Conservation (phyloP, 2,797 vertebrate species). For the Sebastes hubbsi region DNA sequence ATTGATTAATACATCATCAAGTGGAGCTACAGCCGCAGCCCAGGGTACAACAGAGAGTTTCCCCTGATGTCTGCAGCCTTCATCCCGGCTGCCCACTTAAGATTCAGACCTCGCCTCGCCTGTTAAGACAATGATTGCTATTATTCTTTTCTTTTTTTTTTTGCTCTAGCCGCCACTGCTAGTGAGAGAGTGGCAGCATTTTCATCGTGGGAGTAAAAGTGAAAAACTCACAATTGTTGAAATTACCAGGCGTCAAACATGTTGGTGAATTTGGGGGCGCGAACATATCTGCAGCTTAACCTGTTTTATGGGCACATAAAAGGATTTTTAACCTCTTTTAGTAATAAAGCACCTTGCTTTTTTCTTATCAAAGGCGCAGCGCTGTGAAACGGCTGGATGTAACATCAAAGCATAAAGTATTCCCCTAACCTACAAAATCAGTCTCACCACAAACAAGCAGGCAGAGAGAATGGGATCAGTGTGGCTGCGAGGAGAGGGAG, state of each 20-base stretch:
- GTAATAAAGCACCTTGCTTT: slow-evolving; percentile 42
- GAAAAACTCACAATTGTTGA: not conserved
- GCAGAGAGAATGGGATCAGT: slow-evolving; percentile 63
- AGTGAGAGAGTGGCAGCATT: not conserved
- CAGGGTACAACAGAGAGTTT: slow-evolving; percentile 6
- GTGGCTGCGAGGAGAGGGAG: slow-evolving; percentile 34
- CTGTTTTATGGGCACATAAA: slow-evolving; percentile 6
- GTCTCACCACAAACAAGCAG: slow-evolving; percentile 55
- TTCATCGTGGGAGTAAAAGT: not conserved
- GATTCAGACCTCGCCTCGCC: slow-evolving; percentile 34
- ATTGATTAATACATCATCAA: slow-evolving; percentile 61
- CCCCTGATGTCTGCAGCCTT: slow-evolving; percentile 27
- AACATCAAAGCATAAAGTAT: slow-evolving; percentile 65
- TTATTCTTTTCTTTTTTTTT: slow-evolving; percentile 18
- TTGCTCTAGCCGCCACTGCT: not conserved
- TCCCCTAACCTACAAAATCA: slow-evolving; percentile 48
- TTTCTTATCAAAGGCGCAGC: slow-evolving; percentile 36
- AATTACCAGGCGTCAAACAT: slow-evolving; percentile 6
- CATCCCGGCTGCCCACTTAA: slow-evolving; percentile 33
- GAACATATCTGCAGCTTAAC: slow-evolving; percentile 9
- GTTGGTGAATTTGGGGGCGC: not conserved
- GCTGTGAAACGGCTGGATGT: slow-evolving; percentile 47
- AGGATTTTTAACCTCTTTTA: slow-evolving; percentile 43
- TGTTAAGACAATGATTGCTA: slow-evolving; percentile 52
- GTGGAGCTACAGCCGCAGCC: slow-evolving; percentile 22